Conservation (phyloP, 2,113 vertebrate species). For the Pyrgilauda ruficollis region DNA sequence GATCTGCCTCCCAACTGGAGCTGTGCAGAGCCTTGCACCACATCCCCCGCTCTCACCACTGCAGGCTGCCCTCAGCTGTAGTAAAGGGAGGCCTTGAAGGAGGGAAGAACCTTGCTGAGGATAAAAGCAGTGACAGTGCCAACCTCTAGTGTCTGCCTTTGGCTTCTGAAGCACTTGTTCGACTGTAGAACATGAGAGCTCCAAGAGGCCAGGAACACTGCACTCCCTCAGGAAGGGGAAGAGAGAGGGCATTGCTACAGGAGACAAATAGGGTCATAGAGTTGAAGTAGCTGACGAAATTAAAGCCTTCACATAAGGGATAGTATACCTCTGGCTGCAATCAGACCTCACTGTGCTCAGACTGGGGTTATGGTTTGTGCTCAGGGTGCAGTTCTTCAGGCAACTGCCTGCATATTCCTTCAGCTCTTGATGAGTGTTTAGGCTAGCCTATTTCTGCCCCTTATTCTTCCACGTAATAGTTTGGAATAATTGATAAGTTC, state of each 20-base stretch:
- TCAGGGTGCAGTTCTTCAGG: conserved; percentile 66
- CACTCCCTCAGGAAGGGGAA: background rate
- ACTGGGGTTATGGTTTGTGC: conserved; percentile 70
- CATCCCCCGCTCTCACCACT: background rate
- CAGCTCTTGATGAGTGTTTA: conserved; percentile 58
- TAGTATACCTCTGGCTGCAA: conserved; percentile 80
- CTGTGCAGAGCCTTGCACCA: background rate
- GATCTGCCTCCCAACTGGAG: conserved; percentile 58
- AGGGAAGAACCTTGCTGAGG: background rate
- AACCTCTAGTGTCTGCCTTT: conserved; percentile 13
- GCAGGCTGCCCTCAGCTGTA: conserved; percentile 33
- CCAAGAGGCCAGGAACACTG: background rate
- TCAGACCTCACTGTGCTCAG: conserved; percentile 72
- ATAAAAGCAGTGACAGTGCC: background rate
- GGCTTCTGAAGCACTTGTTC: conserved; percentile 25
- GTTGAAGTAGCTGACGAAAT: conserved; percentile 52
- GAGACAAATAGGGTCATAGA: background rate
- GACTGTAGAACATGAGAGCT: background rate
- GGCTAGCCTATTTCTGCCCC: conserved; percentile 68
- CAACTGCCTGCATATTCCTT: conserved; percentile 63
- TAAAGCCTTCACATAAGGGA: conserved; percentile 81
- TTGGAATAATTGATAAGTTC: conserved; percentile 63
- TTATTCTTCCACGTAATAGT: conserved; percentile 61
- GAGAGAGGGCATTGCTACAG: background rate
- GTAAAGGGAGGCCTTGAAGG: background rate